Evolutionary conservation across 1,140 invertebrate genomes (phyloP).

Genomic region (Drosophila ficusphila): DNA sequence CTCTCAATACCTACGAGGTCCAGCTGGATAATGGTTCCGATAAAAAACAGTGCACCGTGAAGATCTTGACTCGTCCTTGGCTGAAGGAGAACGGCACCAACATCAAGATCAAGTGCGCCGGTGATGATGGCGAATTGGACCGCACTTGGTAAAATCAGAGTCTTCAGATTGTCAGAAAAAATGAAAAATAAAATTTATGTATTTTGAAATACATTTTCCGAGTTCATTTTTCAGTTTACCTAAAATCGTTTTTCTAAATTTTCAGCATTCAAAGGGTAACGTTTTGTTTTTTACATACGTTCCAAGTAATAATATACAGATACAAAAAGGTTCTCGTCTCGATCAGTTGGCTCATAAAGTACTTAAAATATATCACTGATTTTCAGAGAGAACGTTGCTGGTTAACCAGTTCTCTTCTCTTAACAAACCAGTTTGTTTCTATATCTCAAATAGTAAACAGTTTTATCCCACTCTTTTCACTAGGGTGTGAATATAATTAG

Average conservation of each 20-base stretch:
- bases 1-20: slow-evolving; percentile 44
- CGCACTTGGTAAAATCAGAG: slow-evolving; percentile 50
- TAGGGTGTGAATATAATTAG: slow-evolving; percentile 13
- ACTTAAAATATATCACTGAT: background rate
- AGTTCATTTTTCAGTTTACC: background rate
- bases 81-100: slow-evolving; percentile 49
- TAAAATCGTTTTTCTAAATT: background rate
- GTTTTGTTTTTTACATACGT: background rate
- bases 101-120: slow-evolving; percentile 51
- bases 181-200: background rate
- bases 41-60: slow-evolving; percentile 48
- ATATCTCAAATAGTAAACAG: background rate
- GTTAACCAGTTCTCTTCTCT: slow-evolving; percentile 8
- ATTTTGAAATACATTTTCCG: too few relatives aligned
- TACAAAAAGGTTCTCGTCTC: background rate
- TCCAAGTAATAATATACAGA: too few relatives aligned
- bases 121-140: slow-evolving; percentile 43
- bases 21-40: slow-evolving; percentile 50
- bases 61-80: slow-evolving; percentile 55
- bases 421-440: slow-evolving; percentile 18
- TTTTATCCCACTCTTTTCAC: background rate
- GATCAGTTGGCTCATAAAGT: background rate
- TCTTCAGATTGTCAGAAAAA: too few relatives aligned
- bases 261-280: too few relatives aligned
- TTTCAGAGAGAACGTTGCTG: background rate